Base-by-base conservation (phyloP, 2,797 vertebrate genomes). In the Stomatorhinus walkeri region DNA sequence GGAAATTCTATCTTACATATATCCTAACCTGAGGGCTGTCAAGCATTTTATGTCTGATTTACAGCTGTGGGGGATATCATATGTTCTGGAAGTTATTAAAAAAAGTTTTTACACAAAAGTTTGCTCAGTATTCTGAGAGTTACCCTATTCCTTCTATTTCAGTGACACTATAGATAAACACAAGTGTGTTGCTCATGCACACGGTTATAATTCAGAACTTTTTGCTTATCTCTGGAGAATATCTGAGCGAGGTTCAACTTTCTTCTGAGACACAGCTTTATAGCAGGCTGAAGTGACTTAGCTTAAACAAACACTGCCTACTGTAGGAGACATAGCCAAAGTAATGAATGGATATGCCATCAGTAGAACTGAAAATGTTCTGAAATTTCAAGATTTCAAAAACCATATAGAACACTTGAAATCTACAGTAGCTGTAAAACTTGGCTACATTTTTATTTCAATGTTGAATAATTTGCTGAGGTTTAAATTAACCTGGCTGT, bases 71-170 rank as follows among this genome's bases (percentile, higher is more conserved):
- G 76, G 36, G 76, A n/a, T 43, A 46, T 46, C 76, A 43, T 81
- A 19, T 22, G 40, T 43, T 81, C 19, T 81, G 40, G 8, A 46
- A 43, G 36, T 81, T 81, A 81, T 81, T 81, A 22, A 81, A 43
- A 43, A 46, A 46, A 43, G 36, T 81, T 81, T 43, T 81, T 46
- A 81, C 3, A 1, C 36, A 22, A 43, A 43, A 81, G 76, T 81
- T 81, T 81, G 40, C 76, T 46, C 36, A 81, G 76, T 46, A 81
- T 81, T 81, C 76, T 81, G 76, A 46, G 76, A 81, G 76, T 81
- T 19, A 22, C 16, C 76, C 76, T 46, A n/a, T 81, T 81, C 68
- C 32, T 40, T 16, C 36, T 76, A n/a, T 81, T 81, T 81, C 76
- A 85, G 83, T 52, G 43, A 24, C 43, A 51, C 46, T 28, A 22